A percentile compares a stretch with the other conserved stretches of the same genome.
These are phyloP conservation scores for Melanotaenia pygmaea DNA, from an alignment of 2,797 vertebrate species.

Conservation along the genomic window DNA sequence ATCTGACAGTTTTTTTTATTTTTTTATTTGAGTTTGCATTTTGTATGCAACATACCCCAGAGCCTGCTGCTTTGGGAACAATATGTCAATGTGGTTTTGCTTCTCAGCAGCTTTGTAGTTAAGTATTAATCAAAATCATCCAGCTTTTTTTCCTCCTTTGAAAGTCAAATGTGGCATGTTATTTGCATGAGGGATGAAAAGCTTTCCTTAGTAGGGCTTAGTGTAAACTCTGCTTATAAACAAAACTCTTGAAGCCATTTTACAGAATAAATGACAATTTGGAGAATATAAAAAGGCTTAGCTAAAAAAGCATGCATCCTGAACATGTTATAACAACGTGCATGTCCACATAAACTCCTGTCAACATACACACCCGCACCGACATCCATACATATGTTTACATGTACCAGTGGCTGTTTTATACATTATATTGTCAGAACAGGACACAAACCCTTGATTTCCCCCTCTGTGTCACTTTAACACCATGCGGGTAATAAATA, in stretches of 20 bases:
- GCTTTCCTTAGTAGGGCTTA: conserved; percentile 6
- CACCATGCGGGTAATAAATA: conserved; percentile 58
- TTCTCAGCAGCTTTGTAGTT: conserved; percentile 38
- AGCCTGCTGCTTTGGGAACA: conserved; percentile 46
- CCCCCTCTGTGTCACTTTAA: conserved; percentile 36
- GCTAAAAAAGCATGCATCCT: background rate
- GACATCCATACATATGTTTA: conserved; percentile 4
- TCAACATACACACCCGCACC: background rate
- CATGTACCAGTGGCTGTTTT: conserved; percentile 27
- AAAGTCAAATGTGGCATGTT: conserved; percentile 37
- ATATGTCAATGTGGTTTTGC: conserved; percentile 43
- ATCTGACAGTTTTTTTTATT: conserved; percentile 14
- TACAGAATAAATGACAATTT: background rate
- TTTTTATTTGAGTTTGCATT: conserved; percentile 39
- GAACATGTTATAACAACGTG: conserved; percentile 6
- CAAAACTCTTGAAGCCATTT: conserved; percentile 19
- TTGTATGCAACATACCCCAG: conserved; percentile 31
- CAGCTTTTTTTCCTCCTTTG: conserved; percentile 21
- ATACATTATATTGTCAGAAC: conserved; percentile 33
- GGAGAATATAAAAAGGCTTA: background rate
- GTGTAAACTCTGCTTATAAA: conserved; percentile 21
- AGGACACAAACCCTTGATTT: conserved; percentile 17
- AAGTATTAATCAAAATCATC: conserved; percentile 43
- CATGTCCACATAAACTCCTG: conserved; percentile 1
- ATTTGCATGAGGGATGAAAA: conserved; percentile 32